These are phyloP conservation scores for Lepidurus couesii DNA, from an alignment of 1,140 invertebrate species.

Conservation along the genomic window DNA sequence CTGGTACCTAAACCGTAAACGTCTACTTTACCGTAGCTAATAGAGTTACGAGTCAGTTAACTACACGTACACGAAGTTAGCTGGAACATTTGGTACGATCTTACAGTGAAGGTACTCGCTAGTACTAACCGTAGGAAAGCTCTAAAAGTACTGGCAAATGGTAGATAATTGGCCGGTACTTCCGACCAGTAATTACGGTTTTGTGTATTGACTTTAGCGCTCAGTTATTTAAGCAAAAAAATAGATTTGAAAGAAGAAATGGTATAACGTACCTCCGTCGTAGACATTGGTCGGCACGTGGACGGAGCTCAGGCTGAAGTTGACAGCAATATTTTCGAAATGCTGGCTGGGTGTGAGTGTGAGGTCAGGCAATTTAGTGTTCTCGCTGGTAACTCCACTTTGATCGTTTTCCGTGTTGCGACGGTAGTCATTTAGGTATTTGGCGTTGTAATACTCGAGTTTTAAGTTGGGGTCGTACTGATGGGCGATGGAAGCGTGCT, in stretches of 20 bases:
- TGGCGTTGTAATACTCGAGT: slow-evolving; percentile 56
- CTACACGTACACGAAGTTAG: too few species aligned
- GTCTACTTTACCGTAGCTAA: too few species aligned
- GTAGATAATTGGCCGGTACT: too few species aligned
- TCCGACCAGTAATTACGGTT: too few species aligned
- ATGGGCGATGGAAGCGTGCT: slow-evolving; percentile 69
- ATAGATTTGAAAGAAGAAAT: not conserved
- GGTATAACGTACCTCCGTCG: slow-evolving; percentile 64
- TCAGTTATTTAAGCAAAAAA: not conserved
- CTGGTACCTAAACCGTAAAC: too few species aligned
- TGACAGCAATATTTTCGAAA: slow-evolving; percentile 73
- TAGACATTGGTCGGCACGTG: slow-evolving; percentile 92
- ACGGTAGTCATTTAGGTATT: slow-evolving; percentile 60
- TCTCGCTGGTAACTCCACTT: slow-evolving; percentile 57
- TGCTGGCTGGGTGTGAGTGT: slow-evolving; percentile 63
- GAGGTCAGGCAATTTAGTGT: slow-evolving; percentile 59
- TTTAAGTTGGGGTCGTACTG: slow-evolving; percentile 40
- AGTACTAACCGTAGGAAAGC: too few species aligned
- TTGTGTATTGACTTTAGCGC: too few species aligned
- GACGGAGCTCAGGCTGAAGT: slow-evolving; percentile 74
- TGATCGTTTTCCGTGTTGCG: slow-evolving; percentile 24
- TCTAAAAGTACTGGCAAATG: too few species aligned
- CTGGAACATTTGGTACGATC: too few species aligned
- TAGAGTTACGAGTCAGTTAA: too few species aligned
- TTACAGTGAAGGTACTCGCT: too few species aligned